Conservation (phyloP, 1,140 invertebrate species). For the Acyrthosiphon pisum region DNA sequence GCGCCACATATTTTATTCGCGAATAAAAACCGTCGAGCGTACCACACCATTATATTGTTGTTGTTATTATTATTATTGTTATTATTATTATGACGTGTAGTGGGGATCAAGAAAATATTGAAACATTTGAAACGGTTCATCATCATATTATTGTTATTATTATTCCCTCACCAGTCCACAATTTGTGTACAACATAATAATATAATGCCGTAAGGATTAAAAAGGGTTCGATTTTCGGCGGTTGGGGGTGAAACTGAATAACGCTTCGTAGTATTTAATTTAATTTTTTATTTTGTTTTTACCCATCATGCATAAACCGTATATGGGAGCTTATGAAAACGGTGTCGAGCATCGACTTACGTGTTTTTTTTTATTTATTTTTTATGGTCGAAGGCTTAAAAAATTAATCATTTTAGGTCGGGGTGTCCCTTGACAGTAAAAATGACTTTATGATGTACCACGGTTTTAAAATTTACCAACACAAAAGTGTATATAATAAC, state of each 20-base stretch:
- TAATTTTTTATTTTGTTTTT: background rate
- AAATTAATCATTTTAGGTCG: constrained; percentile 54
- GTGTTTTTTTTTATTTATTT: background rate
- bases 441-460: constrained; percentile 54
- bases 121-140: background rate
- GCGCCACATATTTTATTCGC: background rate
- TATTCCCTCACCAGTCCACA: background rate
- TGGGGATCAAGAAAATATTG: constrained; percentile 15
- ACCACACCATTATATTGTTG: background rate
- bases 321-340: constrained; percentile 18
- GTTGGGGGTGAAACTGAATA: background rate
- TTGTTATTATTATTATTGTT: background rate
- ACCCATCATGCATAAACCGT: background rate
- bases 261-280: background rate
- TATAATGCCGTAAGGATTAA: constrained; percentile 7
- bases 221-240: background rate
- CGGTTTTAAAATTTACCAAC: constrained; percentile 39
- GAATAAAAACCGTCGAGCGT: background rate
- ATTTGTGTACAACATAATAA: background rate
- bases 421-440: constrained; percentile 41
- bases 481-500: constrained; percentile 32
- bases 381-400: constrained; percentile 41
- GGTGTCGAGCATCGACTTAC: constrained; percentile 13
- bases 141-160: background rate
- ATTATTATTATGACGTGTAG: background rate